Evolutionary conservation across 2,113 vertebrate species (phyloP).

Genomic region (Bujurquina vittata): DNA sequence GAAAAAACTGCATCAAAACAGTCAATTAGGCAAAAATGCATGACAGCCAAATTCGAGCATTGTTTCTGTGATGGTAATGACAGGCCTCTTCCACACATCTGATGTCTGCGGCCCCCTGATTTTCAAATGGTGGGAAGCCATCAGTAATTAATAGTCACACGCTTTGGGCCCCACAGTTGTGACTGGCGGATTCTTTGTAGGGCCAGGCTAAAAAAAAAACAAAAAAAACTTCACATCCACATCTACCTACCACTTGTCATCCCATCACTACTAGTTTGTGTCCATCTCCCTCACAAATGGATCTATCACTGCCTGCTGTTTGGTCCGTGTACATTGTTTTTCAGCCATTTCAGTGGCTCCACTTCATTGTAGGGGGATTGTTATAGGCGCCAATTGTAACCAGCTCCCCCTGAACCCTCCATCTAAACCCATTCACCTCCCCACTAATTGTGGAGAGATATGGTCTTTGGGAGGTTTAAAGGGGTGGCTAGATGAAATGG

Average conservation of each 20-base stretch:
- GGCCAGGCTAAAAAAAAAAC: slow-evolving; percentile 11
- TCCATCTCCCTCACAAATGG: slow-evolving; percentile 9
- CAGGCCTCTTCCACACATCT: slow-evolving; percentile 69
- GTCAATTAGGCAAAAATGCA: slow-evolving; percentile 83
- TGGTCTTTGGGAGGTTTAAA: slow-evolving; percentile 20
- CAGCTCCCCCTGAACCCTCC: slow-evolving; percentile 25
- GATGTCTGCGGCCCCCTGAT: slow-evolving; percentile 66
- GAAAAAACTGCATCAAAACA: slow-evolving; percentile 74
- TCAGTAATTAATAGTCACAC: slow-evolving; percentile 76
- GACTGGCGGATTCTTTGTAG: slow-evolving; percentile 63
- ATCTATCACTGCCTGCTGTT: slow-evolving; percentile 15
- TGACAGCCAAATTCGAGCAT: slow-evolving; percentile 79
- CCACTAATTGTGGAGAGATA: slow-evolving; percentile 42
- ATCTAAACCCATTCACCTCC: slow-evolving; percentile 60
- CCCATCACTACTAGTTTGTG: not conserved
- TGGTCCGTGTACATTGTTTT: slow-evolving; percentile 55
- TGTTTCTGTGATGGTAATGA: slow-evolving; percentile 79
- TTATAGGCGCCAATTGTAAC: slow-evolving; percentile 14
- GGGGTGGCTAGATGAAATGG: slow-evolving; percentile 23
- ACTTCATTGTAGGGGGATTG: slow-evolving; percentile 35
- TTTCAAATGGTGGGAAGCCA: slow-evolving; percentile 73
- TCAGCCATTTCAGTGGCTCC: slow-evolving; percentile 33
- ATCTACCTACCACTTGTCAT: slow-evolving; percentile 46
- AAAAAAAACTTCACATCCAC: slow-evolving; percentile 41
- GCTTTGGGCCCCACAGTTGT: slow-evolving; percentile 60